Conservation (phyloP, 2,797 vertebrate species). For the Xiphophorus birchmanni region DNA sequence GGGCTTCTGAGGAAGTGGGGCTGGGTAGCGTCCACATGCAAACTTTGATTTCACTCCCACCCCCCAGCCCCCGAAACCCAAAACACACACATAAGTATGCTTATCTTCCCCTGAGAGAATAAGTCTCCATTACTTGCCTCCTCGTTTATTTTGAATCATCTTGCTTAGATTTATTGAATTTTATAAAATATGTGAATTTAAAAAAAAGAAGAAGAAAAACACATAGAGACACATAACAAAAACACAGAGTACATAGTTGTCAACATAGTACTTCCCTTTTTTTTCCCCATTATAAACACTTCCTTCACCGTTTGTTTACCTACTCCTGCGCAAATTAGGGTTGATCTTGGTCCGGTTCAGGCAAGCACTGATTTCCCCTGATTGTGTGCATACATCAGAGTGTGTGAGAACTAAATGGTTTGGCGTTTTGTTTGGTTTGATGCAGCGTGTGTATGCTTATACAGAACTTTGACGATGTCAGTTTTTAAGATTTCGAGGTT, state of each 20-base stretch:
- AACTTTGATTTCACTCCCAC: slow-evolving; percentile 35
- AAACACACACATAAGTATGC: slow-evolving; percentile 37
- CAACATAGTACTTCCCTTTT: slow-evolving; percentile 37
- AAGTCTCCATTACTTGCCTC: slow-evolving; percentile 24
- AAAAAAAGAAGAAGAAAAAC: background rate
- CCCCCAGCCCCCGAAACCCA: slow-evolving; percentile 23
- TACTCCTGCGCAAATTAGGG: slow-evolving; percentile 37
- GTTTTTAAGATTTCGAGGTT: slow-evolving; percentile 45
- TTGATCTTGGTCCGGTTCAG: slow-evolving; percentile 37
- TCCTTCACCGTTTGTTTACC: slow-evolving; percentile 55
- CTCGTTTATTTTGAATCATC: slow-evolving; percentile 46
- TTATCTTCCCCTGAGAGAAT: slow-evolving; percentile 6
- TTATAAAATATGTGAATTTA: slow-evolving; percentile 21
- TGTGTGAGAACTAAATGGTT: slow-evolving; percentile 53
- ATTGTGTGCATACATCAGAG: slow-evolving; percentile 57
- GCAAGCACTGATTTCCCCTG: slow-evolving; percentile 54
- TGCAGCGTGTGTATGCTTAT: slow-evolving; percentile 12
- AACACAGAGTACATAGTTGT: slow-evolving; percentile 2
- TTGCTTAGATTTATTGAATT: slow-evolving; percentile 36
- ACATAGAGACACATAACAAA: background rate
- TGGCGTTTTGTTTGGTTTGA: slow-evolving; percentile 15
- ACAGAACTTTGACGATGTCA: slow-evolving; percentile 34
- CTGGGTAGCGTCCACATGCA: slow-evolving; percentile 52
- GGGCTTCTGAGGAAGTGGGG: slow-evolving; percentile 65
- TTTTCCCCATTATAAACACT: slow-evolving; percentile 48